Percentiles rank a stretch among this genome's conserved stretches.
Evolutionary conservation across 2,888 invertebrate genomes (phyloP).

Genomic region (Candidula unifasciata): DNA sequence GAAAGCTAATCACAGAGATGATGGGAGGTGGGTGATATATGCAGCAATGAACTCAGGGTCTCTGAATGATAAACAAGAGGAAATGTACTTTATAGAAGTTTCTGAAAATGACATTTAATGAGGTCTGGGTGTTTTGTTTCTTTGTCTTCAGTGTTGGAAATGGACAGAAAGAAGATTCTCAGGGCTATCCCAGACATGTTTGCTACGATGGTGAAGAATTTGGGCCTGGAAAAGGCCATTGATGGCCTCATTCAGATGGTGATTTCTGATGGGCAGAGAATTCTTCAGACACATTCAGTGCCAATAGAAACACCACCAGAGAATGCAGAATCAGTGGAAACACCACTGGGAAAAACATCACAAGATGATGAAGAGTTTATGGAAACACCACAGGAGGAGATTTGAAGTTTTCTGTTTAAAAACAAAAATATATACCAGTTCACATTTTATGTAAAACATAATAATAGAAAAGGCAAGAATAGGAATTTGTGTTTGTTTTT

Average conservation of each 20-base stretch:
- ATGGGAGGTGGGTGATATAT: too few species aligned
- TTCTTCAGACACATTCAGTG: neutral
- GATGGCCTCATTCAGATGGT: conserved; percentile 36
- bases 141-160: conserved; percentile 9
- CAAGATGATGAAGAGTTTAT: neutral
- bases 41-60: too few species aligned
- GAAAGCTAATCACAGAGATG: too few species aligned
- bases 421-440: too few species aligned
- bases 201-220: neutral
- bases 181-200: conserved; percentile 13
- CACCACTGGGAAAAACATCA: neutral
- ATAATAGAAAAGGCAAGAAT: too few species aligned
- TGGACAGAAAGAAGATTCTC: conserved; percentile 34
- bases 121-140: neutral
- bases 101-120: too few species aligned
- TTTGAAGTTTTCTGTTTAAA: too few species aligned
- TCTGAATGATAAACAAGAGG: too few species aligned
- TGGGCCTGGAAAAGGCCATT: conserved; percentile 25
- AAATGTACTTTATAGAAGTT: too few species aligned
- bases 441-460: too few species aligned
- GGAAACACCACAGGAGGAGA: neutral
- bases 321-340: neutral
- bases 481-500: too few species aligned
- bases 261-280: conserved; percentile 16
- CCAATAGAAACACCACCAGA: neutral